Percentiles rank a stretch among this genome's conserved stretches.
phyloP scores from a whole-genome alignment of 1,140 invertebrate species.

The Philaenus spumarius region DNA sequence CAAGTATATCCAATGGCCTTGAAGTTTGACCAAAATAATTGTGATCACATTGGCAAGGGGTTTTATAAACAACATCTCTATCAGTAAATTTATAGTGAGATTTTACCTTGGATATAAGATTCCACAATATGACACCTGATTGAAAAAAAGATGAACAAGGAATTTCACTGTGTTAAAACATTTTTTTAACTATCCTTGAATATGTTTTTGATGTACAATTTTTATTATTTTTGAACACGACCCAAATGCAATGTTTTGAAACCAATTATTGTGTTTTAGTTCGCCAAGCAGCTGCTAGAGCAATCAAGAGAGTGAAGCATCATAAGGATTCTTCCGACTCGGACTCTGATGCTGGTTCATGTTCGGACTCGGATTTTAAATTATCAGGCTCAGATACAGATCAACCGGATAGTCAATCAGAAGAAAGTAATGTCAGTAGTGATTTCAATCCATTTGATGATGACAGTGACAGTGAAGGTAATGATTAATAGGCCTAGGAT shows the following conservation, averaged over 20 bases:
- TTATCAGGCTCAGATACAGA: constrained; percentile 44
- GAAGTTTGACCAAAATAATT: too few relatives aligned
- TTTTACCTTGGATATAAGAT: too few relatives aligned
- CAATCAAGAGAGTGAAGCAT: constrained; percentile 55
- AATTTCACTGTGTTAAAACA: too few relatives aligned
- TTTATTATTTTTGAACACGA: neutral
- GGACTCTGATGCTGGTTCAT: constrained; percentile 47
- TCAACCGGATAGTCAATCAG: constrained; percentile 51
- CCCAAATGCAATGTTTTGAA: neutral
- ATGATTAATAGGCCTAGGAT: neutral
- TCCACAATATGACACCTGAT: too few relatives aligned
- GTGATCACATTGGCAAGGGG: too few relatives aligned
- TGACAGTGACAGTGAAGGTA: constrained; percentile 54
- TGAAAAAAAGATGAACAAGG: too few relatives aligned
- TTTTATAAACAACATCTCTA: too few relatives aligned
- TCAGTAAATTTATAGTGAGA: too few relatives aligned
- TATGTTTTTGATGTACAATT: too few relatives aligned
- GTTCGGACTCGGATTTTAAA: constrained; percentile 51
- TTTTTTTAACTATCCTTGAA: too few relatives aligned
- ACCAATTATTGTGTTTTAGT: constrained; percentile 38
- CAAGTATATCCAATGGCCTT: too few relatives aligned
- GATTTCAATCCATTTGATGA: constrained; percentile 86
- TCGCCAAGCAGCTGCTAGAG: constrained; percentile 59
- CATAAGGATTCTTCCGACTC: constrained; percentile 48
- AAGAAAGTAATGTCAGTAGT: constrained; percentile 61